Evolutionary conservation across 53 echinoderm and acorn worm genomes (phyloP).

Genomic region (Echinometra lucunter): DNA sequence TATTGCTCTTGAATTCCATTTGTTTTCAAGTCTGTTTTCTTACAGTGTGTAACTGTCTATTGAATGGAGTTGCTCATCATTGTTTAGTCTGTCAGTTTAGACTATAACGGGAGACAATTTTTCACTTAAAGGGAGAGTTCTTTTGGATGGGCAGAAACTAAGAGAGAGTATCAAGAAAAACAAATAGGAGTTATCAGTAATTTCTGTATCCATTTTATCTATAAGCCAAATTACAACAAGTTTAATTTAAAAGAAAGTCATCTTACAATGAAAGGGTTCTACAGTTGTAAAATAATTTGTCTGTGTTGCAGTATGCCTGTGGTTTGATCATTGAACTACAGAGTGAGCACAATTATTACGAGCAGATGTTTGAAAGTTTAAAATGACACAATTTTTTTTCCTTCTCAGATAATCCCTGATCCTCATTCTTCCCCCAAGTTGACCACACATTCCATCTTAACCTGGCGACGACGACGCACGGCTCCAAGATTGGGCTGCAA

Average conservation of each 20-base stretch:
- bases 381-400: not conserved
- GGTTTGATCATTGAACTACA: too few species aligned
- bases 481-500: conserved; percentile 65
- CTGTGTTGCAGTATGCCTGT: too few species aligned
- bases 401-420: not conserved
- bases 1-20: not conserved
- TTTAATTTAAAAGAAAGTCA: too few species aligned
- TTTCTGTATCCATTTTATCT: too few species aligned
- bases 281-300: too few species aligned
- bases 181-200: too few species aligned
- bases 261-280: too few species aligned
- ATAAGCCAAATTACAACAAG: too few species aligned
- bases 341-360: too few species aligned
- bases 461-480: conserved; percentile 25
- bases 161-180: not conserved
- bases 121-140: too few species aligned
- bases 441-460: not conserved
- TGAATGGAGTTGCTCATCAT: not conserved
- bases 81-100: not conserved
- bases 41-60: not conserved
- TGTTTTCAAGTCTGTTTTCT: not conserved
- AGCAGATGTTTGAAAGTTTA: too few species aligned
- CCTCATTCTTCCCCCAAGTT: conserved; percentile 3
- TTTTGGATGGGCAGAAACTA: not conserved
- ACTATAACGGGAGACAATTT: not conserved